Conservation (phyloP, 2,888 invertebrate species). For the Clanis bilineata region DNA sequence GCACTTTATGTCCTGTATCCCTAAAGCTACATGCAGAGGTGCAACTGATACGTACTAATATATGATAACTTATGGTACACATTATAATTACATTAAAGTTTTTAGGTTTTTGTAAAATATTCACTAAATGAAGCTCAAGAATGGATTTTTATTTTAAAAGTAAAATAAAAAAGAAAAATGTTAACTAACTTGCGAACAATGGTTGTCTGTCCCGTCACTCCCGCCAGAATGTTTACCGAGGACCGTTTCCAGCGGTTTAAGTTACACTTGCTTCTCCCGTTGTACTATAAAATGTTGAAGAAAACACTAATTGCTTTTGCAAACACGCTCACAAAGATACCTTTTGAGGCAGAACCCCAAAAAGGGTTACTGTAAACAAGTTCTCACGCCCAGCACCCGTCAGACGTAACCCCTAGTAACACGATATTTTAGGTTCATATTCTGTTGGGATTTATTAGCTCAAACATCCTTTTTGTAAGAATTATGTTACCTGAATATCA, state of each 20-base stretch:
- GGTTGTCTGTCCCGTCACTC: background rate
- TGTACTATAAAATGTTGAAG: conserved; percentile 8
- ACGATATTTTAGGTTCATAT: conserved; percentile 10
- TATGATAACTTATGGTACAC: too few species aligned
- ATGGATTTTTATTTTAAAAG: too few species aligned
- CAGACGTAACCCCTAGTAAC: conserved; percentile 13
- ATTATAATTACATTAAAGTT: too few species aligned
- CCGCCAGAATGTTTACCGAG: conserved; percentile 1
- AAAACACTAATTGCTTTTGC: conserved; percentile 13
- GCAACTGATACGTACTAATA: too few species aligned
- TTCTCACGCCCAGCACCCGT: conserved; percentile 9
- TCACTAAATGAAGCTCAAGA: too few species aligned
- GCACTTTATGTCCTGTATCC: too few species aligned
- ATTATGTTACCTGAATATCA: conserved; percentile 3
- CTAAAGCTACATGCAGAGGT: too few species aligned
- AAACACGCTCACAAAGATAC: conserved; percentile 14
- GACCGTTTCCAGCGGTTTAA: conserved; percentile 9
- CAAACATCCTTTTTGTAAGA: conserved; percentile 4
- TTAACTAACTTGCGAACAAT: background rate
- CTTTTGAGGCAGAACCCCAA: conserved; percentile 5
- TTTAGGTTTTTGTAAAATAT: too few species aligned
- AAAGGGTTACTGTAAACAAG: conserved; percentile 18
- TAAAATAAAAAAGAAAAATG: background rate
- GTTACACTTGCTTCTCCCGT: background rate
- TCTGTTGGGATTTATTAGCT: conserved; percentile 16